phyloP scores from a whole-genome alignment of 2,888 invertebrate species.

The Oscheius onirici region DNA sequence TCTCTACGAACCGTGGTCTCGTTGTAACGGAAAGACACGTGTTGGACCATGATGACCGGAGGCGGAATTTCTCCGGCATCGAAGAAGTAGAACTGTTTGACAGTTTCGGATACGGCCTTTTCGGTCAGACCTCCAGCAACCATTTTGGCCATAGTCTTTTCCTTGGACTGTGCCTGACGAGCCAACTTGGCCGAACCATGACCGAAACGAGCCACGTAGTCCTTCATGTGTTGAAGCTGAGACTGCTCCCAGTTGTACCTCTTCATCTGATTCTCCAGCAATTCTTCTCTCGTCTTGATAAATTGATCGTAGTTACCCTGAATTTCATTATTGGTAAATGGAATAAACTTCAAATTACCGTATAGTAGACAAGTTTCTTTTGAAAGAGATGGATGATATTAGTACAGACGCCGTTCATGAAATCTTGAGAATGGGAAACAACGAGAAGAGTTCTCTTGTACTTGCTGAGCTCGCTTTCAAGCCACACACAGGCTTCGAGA shows the following conservation, averaged over 20 bases:
- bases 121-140: slow-evolving; percentile 96
- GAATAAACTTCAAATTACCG: slow-evolving; percentile 75
- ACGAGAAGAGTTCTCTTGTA: slow-evolving; percentile 96
- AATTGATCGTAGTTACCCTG: slow-evolving; percentile 94
- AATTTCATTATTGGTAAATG: slow-evolving; percentile 44
- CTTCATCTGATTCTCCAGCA: slow-evolving; percentile 97
- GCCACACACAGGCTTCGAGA: slow-evolving; percentile 98
- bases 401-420: slow-evolving; percentile 89
- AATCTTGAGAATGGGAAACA: slow-evolving; percentile 98
- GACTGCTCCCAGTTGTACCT: slow-evolving; percentile 99
- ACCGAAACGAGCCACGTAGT: slow-evolving; percentile 98
- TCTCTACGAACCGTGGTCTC: slow-evolving; percentile 55
- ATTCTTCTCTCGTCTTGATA: slow-evolving; percentile 88
- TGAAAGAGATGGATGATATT: slow-evolving; percentile 96
- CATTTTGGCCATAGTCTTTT: slow-evolving; percentile 99
- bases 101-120: slow-evolving; percentile 87
- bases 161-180: slow-evolving; percentile 98
- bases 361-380: slow-evolving; percentile 91
- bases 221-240: slow-evolving; percentile 99
- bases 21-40: slow-evolving; percentile 92
- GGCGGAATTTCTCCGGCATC: slow-evolving; percentile 95
- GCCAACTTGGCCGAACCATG: slow-evolving; percentile 98
- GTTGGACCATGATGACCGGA: slow-evolving; percentile 99
- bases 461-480: slow-evolving; percentile 94
- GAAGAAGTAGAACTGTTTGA: slow-evolving; percentile 93